Conservation (phyloP, 2,113 vertebrate species). For the Rynchops niger region DNA sequence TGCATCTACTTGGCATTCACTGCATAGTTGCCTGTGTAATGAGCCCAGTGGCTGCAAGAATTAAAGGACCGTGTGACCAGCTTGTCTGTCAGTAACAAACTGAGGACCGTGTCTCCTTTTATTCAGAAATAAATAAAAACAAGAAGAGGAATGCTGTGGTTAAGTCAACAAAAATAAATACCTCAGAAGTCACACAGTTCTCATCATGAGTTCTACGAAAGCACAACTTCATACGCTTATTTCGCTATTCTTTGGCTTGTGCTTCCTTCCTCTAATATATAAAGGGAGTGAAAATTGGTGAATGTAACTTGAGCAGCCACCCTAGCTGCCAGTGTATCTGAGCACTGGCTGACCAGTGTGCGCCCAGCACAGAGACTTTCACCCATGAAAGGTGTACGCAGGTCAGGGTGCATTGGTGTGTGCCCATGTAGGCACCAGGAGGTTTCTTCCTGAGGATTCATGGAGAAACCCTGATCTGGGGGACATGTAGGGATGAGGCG, state of each 20-base stretch:
- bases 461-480: background rate
- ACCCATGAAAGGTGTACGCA: background rate
- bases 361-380: background rate
- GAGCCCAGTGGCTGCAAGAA: background rate
- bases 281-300: background rate
- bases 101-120: background rate
- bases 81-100: background rate
- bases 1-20: background rate
- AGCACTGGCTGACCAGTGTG: background rate
- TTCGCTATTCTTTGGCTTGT: background rate
- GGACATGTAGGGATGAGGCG: background rate
- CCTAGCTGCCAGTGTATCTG: accelerated
- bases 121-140: background rate
- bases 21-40: background rate
- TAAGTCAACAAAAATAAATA: background rate
- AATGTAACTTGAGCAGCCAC: background rate
- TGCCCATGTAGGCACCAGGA: background rate
- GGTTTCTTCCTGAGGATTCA: background rate
- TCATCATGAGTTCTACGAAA: background rate
- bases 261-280: background rate
- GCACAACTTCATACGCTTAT: background rate
- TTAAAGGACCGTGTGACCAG: background rate
- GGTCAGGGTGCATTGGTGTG: background rate
- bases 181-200: background rate
- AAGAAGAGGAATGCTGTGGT: background rate